A percentile compares a stretch with the other conserved stretches of the same genome.
Evolutionary conservation across 1,140 invertebrate species (phyloP).

Genomic region (Apis dorsata): DNA sequence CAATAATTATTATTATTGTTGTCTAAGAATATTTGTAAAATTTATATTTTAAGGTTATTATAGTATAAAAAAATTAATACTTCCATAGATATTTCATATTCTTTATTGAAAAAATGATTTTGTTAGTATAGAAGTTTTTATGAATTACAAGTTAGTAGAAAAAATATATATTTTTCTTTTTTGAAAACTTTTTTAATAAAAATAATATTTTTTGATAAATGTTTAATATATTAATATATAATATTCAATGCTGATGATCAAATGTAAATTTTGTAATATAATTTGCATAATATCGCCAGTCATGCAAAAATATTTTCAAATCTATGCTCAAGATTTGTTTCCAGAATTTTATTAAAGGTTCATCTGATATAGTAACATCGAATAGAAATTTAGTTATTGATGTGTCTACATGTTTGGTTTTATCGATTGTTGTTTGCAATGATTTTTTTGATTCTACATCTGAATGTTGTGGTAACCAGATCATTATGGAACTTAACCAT

Average conservation of each 20-base stretch:
- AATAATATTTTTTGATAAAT: conserved; percentile 25
- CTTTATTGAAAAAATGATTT: conserved; percentile 58
- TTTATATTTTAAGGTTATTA: neutral
- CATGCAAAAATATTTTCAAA: conserved; percentile 62
- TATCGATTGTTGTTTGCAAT: conserved; percentile 29
- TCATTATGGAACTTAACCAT: conserved; percentile 78
- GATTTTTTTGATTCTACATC: conserved; percentile 40
- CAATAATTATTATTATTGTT: neutral
- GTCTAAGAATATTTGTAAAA: neutral
- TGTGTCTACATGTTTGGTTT: conserved; percentile 43
- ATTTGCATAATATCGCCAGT: conserved; percentile 70
- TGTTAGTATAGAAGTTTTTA: conserved; percentile 46
- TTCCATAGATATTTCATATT: conserved; percentile 9
- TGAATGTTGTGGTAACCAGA: conserved; percentile 77
- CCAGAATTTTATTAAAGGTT: conserved; percentile 66
- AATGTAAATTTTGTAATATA: conserved; percentile 69
- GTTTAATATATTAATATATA: conserved; percentile 29
- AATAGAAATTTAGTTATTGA: conserved; percentile 43
- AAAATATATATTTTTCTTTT: conserved; percentile 73
- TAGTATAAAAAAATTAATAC: conserved; percentile 19
- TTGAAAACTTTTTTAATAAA: conserved; percentile 36
- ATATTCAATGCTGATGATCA: conserved; percentile 60
- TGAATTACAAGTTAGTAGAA: conserved; percentile 70
- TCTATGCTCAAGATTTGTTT: conserved; percentile 64
- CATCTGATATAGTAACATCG: conserved; percentile 38